Evolutionary conservation across 2,888 invertebrate species (phyloP).

Genomic region (Clunio marinus): DNA sequence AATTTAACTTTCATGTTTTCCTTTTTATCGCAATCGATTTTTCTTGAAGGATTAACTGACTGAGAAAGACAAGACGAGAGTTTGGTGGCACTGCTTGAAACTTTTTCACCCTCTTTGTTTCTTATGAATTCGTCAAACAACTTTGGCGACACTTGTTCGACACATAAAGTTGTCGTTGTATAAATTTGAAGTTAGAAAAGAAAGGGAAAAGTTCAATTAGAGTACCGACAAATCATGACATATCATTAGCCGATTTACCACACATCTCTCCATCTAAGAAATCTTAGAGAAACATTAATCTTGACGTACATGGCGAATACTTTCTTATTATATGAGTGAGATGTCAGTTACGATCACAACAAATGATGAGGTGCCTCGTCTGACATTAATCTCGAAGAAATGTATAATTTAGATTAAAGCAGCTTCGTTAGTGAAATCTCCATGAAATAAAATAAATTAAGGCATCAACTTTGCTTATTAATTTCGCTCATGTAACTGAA

Average conservation of each 20-base stretch:
- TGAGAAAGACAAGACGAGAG: too few species aligned
- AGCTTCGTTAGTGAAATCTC: too few species aligned
- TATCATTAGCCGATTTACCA: slow-evolving; percentile 32
- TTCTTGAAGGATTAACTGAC: too few species aligned
- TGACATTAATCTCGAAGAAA: slow-evolving; percentile 23
- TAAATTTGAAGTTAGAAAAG: background rate
- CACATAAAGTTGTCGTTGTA: slow-evolving; percentile 11
- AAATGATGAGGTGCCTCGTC: slow-evolving; percentile 35
- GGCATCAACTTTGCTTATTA: too few species aligned
- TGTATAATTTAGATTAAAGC: too few species aligned
- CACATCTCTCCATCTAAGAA: slow-evolving; percentile 10
- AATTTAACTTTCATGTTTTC: background rate
- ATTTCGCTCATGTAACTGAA: too few species aligned
- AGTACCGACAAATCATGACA: slow-evolving; percentile 10
- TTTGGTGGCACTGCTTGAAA: too few species aligned
- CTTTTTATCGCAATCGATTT: background rate
- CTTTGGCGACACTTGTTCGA: slow-evolving; percentile 23
- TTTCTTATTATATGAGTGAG: slow-evolving; percentile 9
- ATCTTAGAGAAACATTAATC: slow-evolving; percentile 32
- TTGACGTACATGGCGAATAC: background rate
- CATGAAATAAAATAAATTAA: too few species aligned
- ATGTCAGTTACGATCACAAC: slow-evolving; percentile 33
- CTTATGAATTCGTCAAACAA: background rate
- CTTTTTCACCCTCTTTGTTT: background rate
- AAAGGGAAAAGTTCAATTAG: slow-evolving; percentile 9